Base-by-base conservation (phyloP, 2,797 vertebrate genomes). In the Sandelia bainsii region DNA sequence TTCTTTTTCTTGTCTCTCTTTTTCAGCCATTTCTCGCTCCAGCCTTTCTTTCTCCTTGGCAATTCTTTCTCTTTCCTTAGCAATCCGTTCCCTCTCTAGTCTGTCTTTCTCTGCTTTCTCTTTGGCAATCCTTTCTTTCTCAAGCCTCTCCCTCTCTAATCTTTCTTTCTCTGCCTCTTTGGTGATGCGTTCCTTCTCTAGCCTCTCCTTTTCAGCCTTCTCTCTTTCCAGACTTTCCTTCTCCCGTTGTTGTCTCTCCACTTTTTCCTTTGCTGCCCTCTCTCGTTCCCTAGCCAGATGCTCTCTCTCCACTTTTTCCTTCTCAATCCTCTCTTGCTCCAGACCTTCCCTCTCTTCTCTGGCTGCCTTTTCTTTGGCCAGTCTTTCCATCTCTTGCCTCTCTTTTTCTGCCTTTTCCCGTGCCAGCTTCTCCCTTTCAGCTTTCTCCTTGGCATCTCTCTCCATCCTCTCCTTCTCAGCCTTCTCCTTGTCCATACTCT, bases 321-420 rank as follows among this genome's bases (percentile, higher is more conserved):
- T 84, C 81, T 0, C 92, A 45, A 86, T 80, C 88, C 92, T 32
- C 17, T 56, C 45, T 22, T 3, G 80, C 61, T 42, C 82, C 1
- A 19, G 0, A n/a, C 22, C 25, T 11, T 54, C 13, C 12, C 7
- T 87, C 11, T 77, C 81, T 0, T 50, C 25, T 69, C 16, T 69
- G 66, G 60, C 81, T 0, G 19, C 29, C 22, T 19, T 71, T 4
- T 79, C 81, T n/a, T 10, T 27, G 2, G 39, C 12, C 0, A 20
- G 6, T 9, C 20, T 42, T 2, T 69, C 71, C 2, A 19, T 59
- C 14, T 75, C 72, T 13, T 7, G 6, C 7, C 46, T 52, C 8
- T 62, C 75, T 27, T 63, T 78, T 9, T 70, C 64, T n/a, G 3
- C 20, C 45, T 5, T 77, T 57, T 59, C 23, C 22, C 72, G 32